Base-by-base conservation (phyloP, 2,113 vertebrate species). In the Macroglossus sobrinus region DNA sequence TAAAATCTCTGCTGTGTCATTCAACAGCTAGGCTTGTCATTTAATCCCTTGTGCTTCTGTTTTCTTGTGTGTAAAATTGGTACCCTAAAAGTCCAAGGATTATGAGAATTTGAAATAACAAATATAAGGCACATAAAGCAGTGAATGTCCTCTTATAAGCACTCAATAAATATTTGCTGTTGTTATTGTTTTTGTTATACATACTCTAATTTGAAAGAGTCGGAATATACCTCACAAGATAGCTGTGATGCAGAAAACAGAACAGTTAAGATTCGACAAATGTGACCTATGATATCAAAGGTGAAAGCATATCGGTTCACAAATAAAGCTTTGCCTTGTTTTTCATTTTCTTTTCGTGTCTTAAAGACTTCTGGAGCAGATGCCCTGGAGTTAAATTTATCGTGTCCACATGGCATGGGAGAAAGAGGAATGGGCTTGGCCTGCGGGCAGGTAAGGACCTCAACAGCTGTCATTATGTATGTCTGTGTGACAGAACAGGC, bases 401-500 rank as follows among this genome's bases (percentile, higher is more conserved):
- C 99, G 0, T 99, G 99, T 98, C 99, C 99, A 97, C 99, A 99
- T 95, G 99, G 99, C 80, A 99, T 99, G 99, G 99, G 99, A 88
- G 99, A 99, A 97, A 98, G 99, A 99, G 99, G 99, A 97, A 99
- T 99, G 99, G 99, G 99, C 69, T 98, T 99, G 97, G 99, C 99
- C 95, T 99, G 99, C 96, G 99, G 99, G 96, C 99, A 99, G 99
- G 99, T 99, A 99, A 98, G 74, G 94, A 89, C 63, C 80, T 74
- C 15, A 79, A 81, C 80, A 55, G 43, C 89, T 93, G 57, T 86
- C 57, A 0, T 90, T 55, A 63, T 92, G 92, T 80, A 40, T 91
- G 72, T 97, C 93, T 91, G 45, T 43, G 89, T 81, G 93, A 88
- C 68, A 68, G 26, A 86, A 72, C 63, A 79, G 79, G 0, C 63